Base-by-base conservation (phyloP, 2,113 vertebrate genomes). In the Nettapus auritus region DNA sequence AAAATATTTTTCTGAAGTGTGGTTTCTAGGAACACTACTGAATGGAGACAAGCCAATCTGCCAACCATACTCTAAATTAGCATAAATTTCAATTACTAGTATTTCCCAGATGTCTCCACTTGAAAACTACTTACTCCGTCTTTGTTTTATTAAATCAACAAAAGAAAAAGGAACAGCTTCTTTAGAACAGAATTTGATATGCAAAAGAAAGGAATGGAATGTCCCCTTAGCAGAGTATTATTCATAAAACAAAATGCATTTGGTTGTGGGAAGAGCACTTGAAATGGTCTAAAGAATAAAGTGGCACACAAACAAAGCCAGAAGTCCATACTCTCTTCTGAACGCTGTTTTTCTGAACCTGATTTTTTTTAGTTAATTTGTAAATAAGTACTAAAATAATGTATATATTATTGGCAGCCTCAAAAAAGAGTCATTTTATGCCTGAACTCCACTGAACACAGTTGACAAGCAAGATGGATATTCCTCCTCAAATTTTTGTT, bases 191-290 rank as follows among this genome's bases (percentile, higher is more conserved):
- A 91, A 86, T 96, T 80, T 92, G 93, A 90, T 96, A 78, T 67
- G 53, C 75, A 71, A 91, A 87, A 76, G 70, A 46, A 74, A 56
- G 78, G 95, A 97, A 96, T 93, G 86, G 96, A 96, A 97, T 95
- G 95, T 94, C 90, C 94, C 71, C 53, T 94, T 88, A 95, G 93
- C 86, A 82, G 78, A 79, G 57, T 74, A 79, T 94, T 95, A 70
- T 90, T 95, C 89, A 64, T 79, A 82, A 93, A 88, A 79, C 60
- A 88, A 93, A 97, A 73, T 76, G 79, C 83, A 83, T 48, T 95
- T 96, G 70, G 86, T 90, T 95, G 92, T 87, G 82, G 74, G 67
- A 92, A 91, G 60, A 91, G 81, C 75, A 23, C 38, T 86, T 73
- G 42, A 93, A 95, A 53, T 73, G 28, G 29, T 68, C 71, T 81